Evolutionary conservation across 2,888 invertebrate species (phyloP).

Genomic region (Cheilosia grossa): DNA sequence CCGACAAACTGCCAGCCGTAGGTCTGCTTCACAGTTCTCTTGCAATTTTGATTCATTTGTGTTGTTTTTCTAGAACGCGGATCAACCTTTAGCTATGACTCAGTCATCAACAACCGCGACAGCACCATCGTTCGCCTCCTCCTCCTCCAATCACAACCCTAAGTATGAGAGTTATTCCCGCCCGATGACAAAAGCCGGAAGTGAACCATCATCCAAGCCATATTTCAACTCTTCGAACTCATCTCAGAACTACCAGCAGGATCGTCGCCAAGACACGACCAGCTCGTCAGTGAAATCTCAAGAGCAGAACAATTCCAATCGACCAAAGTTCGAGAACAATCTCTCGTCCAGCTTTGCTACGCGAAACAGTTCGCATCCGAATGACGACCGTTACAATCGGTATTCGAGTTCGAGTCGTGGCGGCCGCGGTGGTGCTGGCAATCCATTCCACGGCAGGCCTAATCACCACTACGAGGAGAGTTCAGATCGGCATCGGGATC

Average conservation of each 20-base stretch:
- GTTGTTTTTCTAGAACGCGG: slow-evolving; percentile 44
- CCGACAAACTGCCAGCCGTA: slow-evolving; percentile 87
- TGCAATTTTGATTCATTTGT: neutral
- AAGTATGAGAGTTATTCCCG: slow-evolving; percentile 55
- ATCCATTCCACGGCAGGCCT: slow-evolving; percentile 54
- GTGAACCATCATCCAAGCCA: slow-evolving; percentile 63
- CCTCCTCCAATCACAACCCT: slow-evolving; percentile 17
- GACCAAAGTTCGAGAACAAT: slow-evolving; percentile 82
- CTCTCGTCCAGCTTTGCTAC: slow-evolving; percentile 82
- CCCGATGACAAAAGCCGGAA: slow-evolving; percentile 66
- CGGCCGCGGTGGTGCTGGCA: slow-evolving; percentile 59
- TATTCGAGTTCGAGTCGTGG: slow-evolving; percentile 60
- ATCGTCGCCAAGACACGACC: slow-evolving; percentile 64
- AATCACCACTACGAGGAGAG: slow-evolving; percentile 63
- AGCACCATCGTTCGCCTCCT: slow-evolving; percentile 28
- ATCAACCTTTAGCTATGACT: slow-evolving; percentile 26
- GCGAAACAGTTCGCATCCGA: slow-evolving; percentile 57
- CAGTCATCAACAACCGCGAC: slow-evolving; percentile 56
- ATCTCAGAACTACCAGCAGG: slow-evolving; percentile 45
- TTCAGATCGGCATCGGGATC: slow-evolving; percentile 51
- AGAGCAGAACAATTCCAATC: slow-evolving; percentile 59
- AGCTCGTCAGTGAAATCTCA: slow-evolving; percentile 62
- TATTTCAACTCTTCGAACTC: slow-evolving; percentile 46
- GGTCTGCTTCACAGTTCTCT: neutral
- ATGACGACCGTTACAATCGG: slow-evolving; percentile 55